These are phyloP conservation scores for Chelonia mydas DNA, from an alignment of 2,797 vertebrate species.

Conservation along the genomic window DNA sequence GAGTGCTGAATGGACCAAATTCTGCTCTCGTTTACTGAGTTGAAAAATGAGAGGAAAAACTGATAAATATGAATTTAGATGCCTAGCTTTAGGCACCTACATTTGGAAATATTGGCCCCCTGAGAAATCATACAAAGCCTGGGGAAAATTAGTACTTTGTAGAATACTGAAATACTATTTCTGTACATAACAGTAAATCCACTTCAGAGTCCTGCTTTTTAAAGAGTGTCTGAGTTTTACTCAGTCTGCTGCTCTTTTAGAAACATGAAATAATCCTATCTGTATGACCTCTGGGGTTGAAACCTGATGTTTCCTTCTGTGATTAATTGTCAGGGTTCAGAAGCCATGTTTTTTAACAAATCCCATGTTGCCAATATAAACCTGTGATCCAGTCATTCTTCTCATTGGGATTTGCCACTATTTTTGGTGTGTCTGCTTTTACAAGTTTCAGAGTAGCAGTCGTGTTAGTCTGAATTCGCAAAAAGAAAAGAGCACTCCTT, in stretches of 20 bases:
- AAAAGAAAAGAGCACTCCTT: too few species aligned
- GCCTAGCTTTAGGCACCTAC: background rate
- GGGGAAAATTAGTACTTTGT: background rate
- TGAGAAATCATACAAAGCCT: background rate
- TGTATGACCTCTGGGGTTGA: background rate
- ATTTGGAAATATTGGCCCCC: background rate
- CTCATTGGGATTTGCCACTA: background rate
- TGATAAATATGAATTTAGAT: background rate
- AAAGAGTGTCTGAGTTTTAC: background rate
- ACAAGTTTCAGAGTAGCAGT: background rate
- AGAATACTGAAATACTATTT: background rate
- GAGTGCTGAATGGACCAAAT: background rate
- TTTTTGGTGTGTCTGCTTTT: slow-evolving; percentile 26
- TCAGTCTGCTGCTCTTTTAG: background rate
- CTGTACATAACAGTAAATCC: background rate
- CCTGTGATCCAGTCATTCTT: slow-evolving; percentile 13
- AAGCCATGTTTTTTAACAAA: slow-evolving; percentile 51
- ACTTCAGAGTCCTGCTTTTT: background rate
- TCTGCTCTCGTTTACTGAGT: background rate
- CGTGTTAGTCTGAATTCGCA: too few species aligned
- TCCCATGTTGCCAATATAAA: slow-evolving; percentile 24
- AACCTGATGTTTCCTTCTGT: background rate
- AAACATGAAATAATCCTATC: background rate
- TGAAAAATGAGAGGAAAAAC: background rate
- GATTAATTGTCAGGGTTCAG: slow-evolving; percentile 28